Conservation (phyloP, 2,797 vertebrate genomes). For the Sebastes itinus region DNA sequence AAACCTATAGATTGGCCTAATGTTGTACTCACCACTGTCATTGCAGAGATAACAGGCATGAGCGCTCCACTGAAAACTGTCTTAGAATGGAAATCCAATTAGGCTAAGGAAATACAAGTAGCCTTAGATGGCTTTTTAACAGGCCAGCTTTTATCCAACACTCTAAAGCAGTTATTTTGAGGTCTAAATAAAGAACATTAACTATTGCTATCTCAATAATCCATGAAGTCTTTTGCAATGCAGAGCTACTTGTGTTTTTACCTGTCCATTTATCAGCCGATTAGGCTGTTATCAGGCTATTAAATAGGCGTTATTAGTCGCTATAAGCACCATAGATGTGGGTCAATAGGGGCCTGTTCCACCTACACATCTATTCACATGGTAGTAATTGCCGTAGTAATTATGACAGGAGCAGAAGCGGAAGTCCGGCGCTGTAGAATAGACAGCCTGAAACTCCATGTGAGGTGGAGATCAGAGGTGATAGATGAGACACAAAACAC, state of each 20-base stretch:
- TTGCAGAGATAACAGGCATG: neutral
- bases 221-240: neutral
- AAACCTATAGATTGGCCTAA: neutral
- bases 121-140: slow-evolving; percentile 6
- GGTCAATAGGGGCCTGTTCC: too few relatives aligned
- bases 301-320: too few relatives aligned
- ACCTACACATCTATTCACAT: too few relatives aligned
- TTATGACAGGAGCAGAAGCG: too few relatives aligned
- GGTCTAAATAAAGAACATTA: neutral
- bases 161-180: neutral
- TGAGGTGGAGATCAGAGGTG: too few relatives aligned
- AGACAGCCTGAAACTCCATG: too few relatives aligned
- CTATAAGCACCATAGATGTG: too few relatives aligned
- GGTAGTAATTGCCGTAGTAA: too few relatives aligned
- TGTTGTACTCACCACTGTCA: neutral
- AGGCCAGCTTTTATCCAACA: neutral
- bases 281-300: too few relatives aligned
- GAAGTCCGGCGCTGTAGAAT: too few relatives aligned
- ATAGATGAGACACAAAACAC: too few relatives aligned
- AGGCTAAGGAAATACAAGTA: neutral
- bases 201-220: neutral
- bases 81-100: neutral
- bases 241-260: neutral
- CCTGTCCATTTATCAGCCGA: neutral
- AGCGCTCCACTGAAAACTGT: neutral